Conservation (phyloP, 2,113 vertebrate genomes). For the Ciconia stormi region DNA sequence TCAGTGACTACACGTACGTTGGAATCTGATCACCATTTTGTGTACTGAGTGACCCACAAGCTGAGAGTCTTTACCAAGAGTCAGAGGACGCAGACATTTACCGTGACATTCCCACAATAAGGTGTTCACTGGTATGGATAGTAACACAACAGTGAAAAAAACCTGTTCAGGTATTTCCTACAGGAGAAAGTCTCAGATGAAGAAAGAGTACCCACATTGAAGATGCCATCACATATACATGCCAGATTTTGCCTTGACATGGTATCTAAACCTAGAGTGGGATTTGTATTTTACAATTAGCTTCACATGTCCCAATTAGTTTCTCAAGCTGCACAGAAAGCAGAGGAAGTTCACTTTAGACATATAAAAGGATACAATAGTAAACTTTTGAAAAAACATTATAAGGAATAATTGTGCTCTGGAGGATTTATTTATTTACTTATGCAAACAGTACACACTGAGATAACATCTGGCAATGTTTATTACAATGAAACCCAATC, state of each 20-base stretch:
- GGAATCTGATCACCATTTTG: not conserved
- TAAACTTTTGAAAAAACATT: conserved; percentile 28
- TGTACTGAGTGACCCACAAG: not conserved
- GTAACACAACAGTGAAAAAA: not conserved
- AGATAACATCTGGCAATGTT: conserved; percentile 58
- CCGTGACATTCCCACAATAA: not conserved
- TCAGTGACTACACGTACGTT: fast-evolving
- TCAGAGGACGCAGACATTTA: fast-evolving
- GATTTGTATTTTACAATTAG: not conserved
- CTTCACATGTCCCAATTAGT: not conserved
- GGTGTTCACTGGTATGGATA: not conserved
- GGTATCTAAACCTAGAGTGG: not conserved
- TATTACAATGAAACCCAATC: conserved; percentile 30
- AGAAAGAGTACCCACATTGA: not conserved
- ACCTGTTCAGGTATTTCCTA: not conserved
- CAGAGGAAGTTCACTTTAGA: not conserved
- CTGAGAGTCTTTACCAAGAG: not conserved
- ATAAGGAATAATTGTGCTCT: conserved; percentile 23
- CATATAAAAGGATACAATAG: not conserved
- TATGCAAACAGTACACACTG: conserved; percentile 45
- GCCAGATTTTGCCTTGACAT: not conserved
- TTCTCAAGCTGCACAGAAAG: conserved; percentile 2
- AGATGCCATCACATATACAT: not conserved
- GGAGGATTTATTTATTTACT: conserved; percentile 57
- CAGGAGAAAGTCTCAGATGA: not conserved